Percentiles rank a stretch among this genome's conserved stretches.
phyloP scores from a whole-genome alignment of 2,797 vertebrate genomes.

The Bryconaethiops microstoma region DNA sequence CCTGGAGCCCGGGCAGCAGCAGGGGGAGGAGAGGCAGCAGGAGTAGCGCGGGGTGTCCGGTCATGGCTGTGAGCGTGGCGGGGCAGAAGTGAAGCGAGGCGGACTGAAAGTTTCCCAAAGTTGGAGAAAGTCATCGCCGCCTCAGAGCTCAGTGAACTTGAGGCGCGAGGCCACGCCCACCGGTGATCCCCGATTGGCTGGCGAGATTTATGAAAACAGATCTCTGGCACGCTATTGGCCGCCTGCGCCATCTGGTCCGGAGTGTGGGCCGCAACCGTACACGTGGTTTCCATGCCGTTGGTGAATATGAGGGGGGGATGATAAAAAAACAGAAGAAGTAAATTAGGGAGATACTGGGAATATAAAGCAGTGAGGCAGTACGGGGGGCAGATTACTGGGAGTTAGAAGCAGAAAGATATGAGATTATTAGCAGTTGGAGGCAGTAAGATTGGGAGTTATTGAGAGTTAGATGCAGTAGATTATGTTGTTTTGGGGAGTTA shows the following conservation, averaged over 20 bases:
- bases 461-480: too few species aligned
- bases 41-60: slow-evolving; percentile 33
- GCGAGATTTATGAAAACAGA: background rate
- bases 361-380: too few species aligned
- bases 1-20: slow-evolving; percentile 50
- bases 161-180: slow-evolving; percentile 73
- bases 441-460: too few species aligned
- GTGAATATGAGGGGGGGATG: background rate
- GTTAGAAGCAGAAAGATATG: too few species aligned
- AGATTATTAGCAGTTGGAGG: too few species aligned
- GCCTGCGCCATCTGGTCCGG: slow-evolving; percentile 42
- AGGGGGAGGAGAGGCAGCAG: slow-evolving; percentile 1
- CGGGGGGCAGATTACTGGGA: too few species aligned
- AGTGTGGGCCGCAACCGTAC: slow-evolving; percentile 72
- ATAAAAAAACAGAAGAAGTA: background rate
- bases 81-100: slow-evolving; percentile 27
- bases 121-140: slow-evolving; percentile 76
- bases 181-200: slow-evolving; percentile 55
- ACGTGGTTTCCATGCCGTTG: slow-evolving; percentile 78
- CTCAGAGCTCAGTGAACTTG: slow-evolving; percentile 77
- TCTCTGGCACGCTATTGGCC: slow-evolving; percentile 56
- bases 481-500: too few species aligned
- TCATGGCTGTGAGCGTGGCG: slow-evolving; percentile 29
- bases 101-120: slow-evolving; percentile 70
- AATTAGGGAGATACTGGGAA: too few species aligned